Percentiles rank a stretch among this genome's conserved stretches.
phyloP scores from a whole-genome alignment of 2,797 vertebrate species.

The Premnoplex brunnescens region DNA sequence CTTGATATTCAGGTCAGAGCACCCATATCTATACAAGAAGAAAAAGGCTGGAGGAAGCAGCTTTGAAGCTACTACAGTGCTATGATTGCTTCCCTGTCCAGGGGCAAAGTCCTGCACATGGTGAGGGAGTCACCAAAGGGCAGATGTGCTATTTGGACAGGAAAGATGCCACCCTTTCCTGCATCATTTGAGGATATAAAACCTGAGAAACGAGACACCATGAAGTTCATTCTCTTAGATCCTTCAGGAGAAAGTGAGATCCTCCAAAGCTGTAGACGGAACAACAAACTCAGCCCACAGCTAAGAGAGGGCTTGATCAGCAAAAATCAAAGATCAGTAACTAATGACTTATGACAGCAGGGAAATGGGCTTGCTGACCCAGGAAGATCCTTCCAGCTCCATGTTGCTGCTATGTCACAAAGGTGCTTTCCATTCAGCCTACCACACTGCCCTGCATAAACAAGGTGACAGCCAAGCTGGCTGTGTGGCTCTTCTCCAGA shows the following conservation, averaged over 20 bases:
- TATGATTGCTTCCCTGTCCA: neutral
- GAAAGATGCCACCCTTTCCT: neutral
- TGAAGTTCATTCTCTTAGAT: neutral
- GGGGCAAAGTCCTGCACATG: neutral
- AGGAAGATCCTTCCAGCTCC: neutral
- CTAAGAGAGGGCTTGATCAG: neutral
- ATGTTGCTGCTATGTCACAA: neutral
- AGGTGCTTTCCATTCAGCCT: neutral
- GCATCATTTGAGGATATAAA: neutral
- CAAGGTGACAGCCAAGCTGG: neutral
- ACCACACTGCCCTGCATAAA: neutral
- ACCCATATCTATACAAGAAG: neutral
- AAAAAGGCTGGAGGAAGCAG: neutral
- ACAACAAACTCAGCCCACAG: neutral
- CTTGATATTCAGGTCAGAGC: neutral
- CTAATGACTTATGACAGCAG: neutral
- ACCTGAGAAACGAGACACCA: neutral
- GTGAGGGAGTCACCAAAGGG: neutral
- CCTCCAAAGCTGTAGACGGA: neutral
- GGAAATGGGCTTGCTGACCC: neutral
- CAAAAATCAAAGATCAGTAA: neutral
- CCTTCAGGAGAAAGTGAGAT: neutral
- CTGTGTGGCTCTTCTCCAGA: neutral
- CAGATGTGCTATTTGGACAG: neutral
- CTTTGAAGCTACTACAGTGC: neutral